Evolutionary conservation across 2,113 vertebrate species (phyloP), one percentile per base, ranked within the genome.

Genomic region (Rallus limicola): DNA sequence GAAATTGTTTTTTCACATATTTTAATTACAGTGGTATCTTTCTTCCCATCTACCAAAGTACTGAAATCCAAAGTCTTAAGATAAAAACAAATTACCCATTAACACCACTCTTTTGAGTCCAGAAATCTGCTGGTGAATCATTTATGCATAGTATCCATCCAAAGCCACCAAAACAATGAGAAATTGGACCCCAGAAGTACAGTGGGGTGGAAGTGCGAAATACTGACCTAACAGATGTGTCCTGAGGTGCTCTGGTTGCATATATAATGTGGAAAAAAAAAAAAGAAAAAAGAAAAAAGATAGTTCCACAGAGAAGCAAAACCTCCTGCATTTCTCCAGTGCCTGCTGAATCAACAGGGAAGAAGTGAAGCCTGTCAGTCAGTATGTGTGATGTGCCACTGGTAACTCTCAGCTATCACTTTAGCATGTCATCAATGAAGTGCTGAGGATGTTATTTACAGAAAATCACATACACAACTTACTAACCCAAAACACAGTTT

Each of bases 401-500:
- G 52, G 10, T 52, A 83, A 67, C 23, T 62, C 16, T 7, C n/a
- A 65, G 63, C 14, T 42, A 75, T 63, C 34, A 36, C 28, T 77
- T 74, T 9, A 75, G 20, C 44, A 36, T 83, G 33, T 44, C 76
- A 67, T 28, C 60, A 78, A 25, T 11, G 18, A 80, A 63, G 13
- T 29, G 88, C 72, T 2, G 6, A 72, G 55, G 6, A 72, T 4
- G 13, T 48, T 53, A 53, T 55, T 88, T 77, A 93, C 63, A 77
- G 44, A 85, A 87, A 86, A 74, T 56, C 13, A 28, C 16, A 76
- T 33, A 55, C 16, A 17, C 38, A 67, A 31, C 71, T 38, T 60
- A 59, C 59, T 74, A 83, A 63, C 36, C 23, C 38, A 85, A 75
- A 92, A 50, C 25, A 86, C 8, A 64, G 53, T 52, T 88, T 94